Base-by-base conservation (phyloP, 2,888 invertebrate genomes). In the Sphaeridia pumilis region DNA sequence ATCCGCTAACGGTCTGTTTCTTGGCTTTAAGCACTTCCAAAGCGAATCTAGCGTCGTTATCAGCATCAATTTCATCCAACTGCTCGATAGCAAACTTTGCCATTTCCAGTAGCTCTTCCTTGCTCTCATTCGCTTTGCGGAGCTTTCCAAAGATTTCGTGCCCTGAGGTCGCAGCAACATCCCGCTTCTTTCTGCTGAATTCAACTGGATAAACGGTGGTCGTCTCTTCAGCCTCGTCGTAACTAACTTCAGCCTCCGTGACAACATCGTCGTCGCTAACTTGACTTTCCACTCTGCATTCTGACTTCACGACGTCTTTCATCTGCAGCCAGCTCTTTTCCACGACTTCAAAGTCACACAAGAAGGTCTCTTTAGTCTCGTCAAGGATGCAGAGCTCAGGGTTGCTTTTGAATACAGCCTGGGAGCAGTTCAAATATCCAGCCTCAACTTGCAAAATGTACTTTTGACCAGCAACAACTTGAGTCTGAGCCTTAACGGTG, bases 291-390 rank as follows among this genome's bases (percentile, higher is more conserved):
- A n/a, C n/a, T 66, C 83, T 83, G 66, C 83, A 83, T 62, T 83
- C 81, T 24, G 75, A 71, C 45, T 78, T 68, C 52, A 83, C 73
- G 14, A 78, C 74, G 66, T 80, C 77, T 43, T 75, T 75, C 67
- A 77, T 79, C 45, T 66, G 72, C 73, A 78, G 67, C 81, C 83
- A 82, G 1, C 80, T 79, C 65, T 80, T 78, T 67, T 82, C 80
- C 52, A 80, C 69, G 64, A 80, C 75, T 21, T 77, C 74, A 57
- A 83, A 69, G 60, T 76, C 76, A 67, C 83, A 84, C 5, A 73
- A 67, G 61, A 71, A 73, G 22, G 68, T 63, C n/a, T 61, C 58
- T 20, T 54, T 57, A 5, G 59, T 52, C 26, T 66, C 60, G 45
- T 67, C 58, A 4, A 66, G 52, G 31, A 65, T 65, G 61, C 74